Evolutionary conservation across 2,113 vertebrate species (phyloP), one percentile per base, ranked within the genome.

Genomic region (Hiodon tergisus): DNA sequence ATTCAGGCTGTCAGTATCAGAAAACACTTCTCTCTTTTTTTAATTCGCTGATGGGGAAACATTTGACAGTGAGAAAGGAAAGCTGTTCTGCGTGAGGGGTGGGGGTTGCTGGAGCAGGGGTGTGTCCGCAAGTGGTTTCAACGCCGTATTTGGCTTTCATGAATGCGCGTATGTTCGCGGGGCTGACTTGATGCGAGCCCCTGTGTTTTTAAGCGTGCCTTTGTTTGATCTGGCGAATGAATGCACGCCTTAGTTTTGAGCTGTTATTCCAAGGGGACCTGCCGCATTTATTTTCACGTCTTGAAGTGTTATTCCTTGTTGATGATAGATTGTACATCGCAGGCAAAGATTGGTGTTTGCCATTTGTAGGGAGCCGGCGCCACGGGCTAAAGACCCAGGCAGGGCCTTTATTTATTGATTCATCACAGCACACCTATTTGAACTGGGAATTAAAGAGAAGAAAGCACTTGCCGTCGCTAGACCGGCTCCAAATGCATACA

Each of bases 1-100:
- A 96, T 98, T 93, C 92, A 93, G 87, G 89, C 91, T 94, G 93
- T 92, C 93, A 82, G 86, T 88, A 83, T 90, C 85, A 89, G 90
- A 90, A 92, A 93, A 91, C 89, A 92, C 85, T 55, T 70, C 63
- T 73, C 78, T 85, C 84, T 86, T 82, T 93, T 91, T 88, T 77
- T 78, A 69, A 82, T 84, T 79, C 63, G 88, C 89, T 89, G 89
- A 91, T 85, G 90, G 68, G 67, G 87, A 87, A 82, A 82, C 82
- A 78, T 84, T 79, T 48, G 62, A 71, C 74, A 59, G 72, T 71
- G 61, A 63, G 76, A 74, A 13, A 57, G 61, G 48, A 71, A 63
- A 62, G 9, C 71, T 73, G 71, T 76, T 79, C 78, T 72, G 76
- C 65, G 17, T 13, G n/a, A 4, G 57, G 31, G 10, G 61, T 17